Percentiles rank a stretch among this genome's conserved stretches.
phyloP scores from a whole-genome alignment of 2,797 vertebrate species.

The Emys orbicularis region DNA sequence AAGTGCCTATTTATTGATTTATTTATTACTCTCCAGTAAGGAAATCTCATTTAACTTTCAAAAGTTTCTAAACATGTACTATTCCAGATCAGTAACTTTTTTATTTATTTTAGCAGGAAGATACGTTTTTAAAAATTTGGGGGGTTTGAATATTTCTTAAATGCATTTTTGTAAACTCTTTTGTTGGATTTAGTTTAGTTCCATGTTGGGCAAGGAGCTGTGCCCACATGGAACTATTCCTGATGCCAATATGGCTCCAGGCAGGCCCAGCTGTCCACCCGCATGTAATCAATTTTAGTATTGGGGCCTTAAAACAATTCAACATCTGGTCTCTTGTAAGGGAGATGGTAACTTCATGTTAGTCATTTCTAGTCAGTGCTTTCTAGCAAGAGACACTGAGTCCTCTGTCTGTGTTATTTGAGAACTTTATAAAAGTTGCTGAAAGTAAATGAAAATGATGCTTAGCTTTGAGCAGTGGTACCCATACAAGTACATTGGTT shows the following conservation, averaged over 20 bases:
- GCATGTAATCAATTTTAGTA: neutral
- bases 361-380: neutral
- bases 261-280: neutral
- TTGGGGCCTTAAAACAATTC: neutral
- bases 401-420: neutral
- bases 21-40: neutral
- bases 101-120: neutral
- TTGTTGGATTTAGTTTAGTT: no score
- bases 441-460: neutral
- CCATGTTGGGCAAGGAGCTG: neutral
- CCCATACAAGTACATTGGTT: neutral
- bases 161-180: neutral
- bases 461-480: neutral
- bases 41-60: neutral
- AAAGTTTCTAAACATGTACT: neutral
- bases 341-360: neutral
- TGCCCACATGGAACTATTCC: neutral
- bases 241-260: neutral
- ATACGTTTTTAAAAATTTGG: neutral
- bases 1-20: neutral
- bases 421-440: neutral
- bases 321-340: neutral
- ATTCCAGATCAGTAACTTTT: neutral
- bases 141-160: neutral
- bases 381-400: neutral